Conservation (phyloP, 2,888 invertebrate species). For the Tachina fera region DNA sequence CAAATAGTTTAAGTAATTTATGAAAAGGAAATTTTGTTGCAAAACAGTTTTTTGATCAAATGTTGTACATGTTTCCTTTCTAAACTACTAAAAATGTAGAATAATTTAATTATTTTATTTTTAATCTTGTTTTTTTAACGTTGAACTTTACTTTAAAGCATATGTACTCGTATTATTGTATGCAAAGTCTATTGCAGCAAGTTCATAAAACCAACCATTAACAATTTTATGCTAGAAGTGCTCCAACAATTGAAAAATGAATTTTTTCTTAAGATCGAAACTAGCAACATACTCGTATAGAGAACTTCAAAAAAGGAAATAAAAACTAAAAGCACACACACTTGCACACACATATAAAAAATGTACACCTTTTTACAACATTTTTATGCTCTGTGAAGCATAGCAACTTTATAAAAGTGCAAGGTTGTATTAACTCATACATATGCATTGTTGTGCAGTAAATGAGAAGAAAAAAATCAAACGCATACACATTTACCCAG, state of each 20-base stretch:
- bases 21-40: too few species aligned
- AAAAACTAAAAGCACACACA: conserved; percentile 25
- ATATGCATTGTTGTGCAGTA: conserved; percentile 43
- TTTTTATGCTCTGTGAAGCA: conserved; percentile 69
- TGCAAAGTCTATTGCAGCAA: not conserved
- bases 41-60: too few species aligned
- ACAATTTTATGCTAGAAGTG: conserved; percentile 39
- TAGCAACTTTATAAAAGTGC: conserved; percentile 61
- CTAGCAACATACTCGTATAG: conserved; percentile 2
- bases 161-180: not conserved
- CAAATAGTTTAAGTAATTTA: too few species aligned
- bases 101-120: too few species aligned
- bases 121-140: not conserved
- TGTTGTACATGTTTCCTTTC: too few species aligned
- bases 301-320: conserved; percentile 12
- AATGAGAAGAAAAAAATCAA: conserved; percentile 34
- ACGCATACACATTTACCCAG: not conserved
- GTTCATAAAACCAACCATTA: conserved; percentile 5
- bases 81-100: too few species aligned
- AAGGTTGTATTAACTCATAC: conserved; percentile 63
- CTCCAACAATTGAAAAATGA: conserved; percentile 32
- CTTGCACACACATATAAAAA: not conserved
- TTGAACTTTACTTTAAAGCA: not conserved
- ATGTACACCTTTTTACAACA: conserved; percentile 61
- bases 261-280: conserved; percentile 38